These are phyloP conservation scores for Austrolebias charrua DNA, from an alignment of 2,797 vertebrate species.

Conservation along the genomic window DNA sequence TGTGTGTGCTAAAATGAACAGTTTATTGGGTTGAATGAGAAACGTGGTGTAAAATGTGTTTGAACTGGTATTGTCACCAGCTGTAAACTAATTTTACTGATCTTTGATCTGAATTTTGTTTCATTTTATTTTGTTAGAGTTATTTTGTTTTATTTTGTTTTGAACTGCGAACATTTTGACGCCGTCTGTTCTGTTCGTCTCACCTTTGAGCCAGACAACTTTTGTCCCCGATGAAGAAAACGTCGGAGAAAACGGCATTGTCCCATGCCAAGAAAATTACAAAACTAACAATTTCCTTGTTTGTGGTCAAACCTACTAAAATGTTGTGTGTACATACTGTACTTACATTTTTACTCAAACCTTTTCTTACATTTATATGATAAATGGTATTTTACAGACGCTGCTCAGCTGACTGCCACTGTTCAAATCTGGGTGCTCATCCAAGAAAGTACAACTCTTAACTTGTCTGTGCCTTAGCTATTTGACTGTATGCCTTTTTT, in stretches of 20 bases:
- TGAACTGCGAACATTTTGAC: neutral
- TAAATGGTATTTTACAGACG: neutral
- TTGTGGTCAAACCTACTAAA: neutral
- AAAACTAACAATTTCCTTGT: neutral
- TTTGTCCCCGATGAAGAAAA: constrained; percentile 3
- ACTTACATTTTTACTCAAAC: constrained; percentile 16
- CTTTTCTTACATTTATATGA: neutral
- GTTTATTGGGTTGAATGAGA: too few species aligned
- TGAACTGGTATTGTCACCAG: too few species aligned
- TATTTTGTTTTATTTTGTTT: too few species aligned
- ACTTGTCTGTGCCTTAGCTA: constrained; percentile 63
- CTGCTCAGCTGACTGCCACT: constrained; percentile 20
- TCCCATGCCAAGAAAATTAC: neutral
- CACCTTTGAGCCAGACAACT: neutral
- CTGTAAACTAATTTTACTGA: too few species aligned
- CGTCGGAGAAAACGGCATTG: neutral
- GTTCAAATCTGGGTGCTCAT: constrained; percentile 19
- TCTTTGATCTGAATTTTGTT: neutral
- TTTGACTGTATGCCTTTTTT: constrained; percentile 47
- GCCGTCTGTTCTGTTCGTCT: neutral
- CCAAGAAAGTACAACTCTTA: constrained; percentile 31
- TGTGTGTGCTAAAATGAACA: too few species aligned
- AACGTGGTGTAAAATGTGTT: too few species aligned
- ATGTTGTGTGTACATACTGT: neutral
- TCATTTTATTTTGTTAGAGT: neutral